These are phyloP conservation scores for Pluvianellus socialis DNA, from an alignment of 2,113 vertebrate genomes.

Conservation along the genomic window DNA sequence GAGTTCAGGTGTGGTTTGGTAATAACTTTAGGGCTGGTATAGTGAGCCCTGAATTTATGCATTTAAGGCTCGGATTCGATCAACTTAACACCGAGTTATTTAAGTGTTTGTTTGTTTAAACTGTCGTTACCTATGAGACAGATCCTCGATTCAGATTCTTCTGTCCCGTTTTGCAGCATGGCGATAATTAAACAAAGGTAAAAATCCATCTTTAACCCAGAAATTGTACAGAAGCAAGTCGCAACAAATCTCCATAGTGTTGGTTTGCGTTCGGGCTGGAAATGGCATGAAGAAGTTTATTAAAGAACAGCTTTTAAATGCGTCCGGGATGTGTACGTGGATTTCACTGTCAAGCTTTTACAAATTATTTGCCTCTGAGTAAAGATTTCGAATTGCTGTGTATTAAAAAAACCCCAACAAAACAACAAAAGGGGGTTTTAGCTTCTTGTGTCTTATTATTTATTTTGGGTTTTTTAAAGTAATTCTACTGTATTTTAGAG, in stretches of 20 bases:
- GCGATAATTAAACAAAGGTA: neutral
- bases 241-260: constrained; percentile 14
- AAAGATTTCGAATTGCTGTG: neutral
- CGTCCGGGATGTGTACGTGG: accelerated
- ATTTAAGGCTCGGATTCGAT: neutral
- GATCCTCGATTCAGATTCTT: neutral
- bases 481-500: neutral
- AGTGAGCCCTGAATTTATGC: neutral
- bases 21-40: neutral
- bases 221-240: constrained; percentile 20
- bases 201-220: neutral
- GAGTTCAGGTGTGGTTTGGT: neutral
- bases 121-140: neutral
- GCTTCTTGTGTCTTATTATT: neutral
- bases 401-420: neutral
- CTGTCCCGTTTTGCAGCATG: neutral
- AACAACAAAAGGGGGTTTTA: neutral
- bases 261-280: neutral
- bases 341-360: neutral
- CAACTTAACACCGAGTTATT: neutral
- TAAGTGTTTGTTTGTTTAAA: neutral
- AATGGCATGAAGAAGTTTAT: neutral
- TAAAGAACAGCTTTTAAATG: neutral
- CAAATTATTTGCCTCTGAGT: neutral
- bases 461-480: neutral